A percentile compares a stretch with the other conserved stretches of the same genome.
Conservation (phyloP, 2,888 invertebrate species). For the Eupithecia exiguata region DNA sequence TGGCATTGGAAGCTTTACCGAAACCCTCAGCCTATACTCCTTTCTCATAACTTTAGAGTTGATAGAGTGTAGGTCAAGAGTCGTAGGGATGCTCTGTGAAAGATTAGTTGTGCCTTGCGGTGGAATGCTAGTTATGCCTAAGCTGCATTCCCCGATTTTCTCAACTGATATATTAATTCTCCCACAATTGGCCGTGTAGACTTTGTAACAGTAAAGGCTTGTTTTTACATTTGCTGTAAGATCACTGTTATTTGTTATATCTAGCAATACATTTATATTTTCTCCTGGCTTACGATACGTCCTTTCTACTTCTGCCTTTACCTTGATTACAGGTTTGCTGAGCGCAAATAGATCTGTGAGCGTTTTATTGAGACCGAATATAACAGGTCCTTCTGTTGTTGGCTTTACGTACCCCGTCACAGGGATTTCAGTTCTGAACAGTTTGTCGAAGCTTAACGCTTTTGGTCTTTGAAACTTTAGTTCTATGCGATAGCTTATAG, state of each 20-base stretch:
- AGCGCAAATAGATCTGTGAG: conserved; percentile 26
- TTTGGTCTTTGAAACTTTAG: conserved; percentile 31
- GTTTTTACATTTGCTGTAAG: conserved; percentile 21
- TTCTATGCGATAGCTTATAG: conserved; percentile 30
- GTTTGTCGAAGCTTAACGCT: conserved; percentile 34
- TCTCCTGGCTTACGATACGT: conserved; percentile 32
- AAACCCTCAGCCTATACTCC: conserved; percentile 33
- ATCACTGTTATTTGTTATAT: conserved; percentile 32
- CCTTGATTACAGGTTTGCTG: conserved; percentile 23
- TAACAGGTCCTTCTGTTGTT: conserved; percentile 22
- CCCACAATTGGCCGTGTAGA: conserved; percentile 37
- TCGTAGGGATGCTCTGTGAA: conserved; percentile 27
- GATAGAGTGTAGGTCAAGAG: conserved; percentile 21
- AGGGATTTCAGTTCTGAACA: conserved; percentile 32
- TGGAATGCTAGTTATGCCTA: conserved; percentile 4
- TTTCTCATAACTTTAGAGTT: conserved; percentile 24
- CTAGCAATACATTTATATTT: conserved; percentile 21
- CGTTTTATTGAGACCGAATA: conserved; percentile 38
- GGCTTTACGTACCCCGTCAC: conserved; percentile 32
- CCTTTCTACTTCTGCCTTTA: conserved; percentile 37
- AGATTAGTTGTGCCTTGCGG: conserved; percentile 3
- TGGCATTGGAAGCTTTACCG: conserved; percentile 32
- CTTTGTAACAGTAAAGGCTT: conserved; percentile 25
- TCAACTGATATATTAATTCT: background rate
- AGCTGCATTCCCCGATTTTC: conserved; percentile 15